These are phyloP conservation scores for Teleogryllus oceanicus DNA, from an alignment of 2,888 invertebrate genomes.

Conservation along the genomic window DNA sequence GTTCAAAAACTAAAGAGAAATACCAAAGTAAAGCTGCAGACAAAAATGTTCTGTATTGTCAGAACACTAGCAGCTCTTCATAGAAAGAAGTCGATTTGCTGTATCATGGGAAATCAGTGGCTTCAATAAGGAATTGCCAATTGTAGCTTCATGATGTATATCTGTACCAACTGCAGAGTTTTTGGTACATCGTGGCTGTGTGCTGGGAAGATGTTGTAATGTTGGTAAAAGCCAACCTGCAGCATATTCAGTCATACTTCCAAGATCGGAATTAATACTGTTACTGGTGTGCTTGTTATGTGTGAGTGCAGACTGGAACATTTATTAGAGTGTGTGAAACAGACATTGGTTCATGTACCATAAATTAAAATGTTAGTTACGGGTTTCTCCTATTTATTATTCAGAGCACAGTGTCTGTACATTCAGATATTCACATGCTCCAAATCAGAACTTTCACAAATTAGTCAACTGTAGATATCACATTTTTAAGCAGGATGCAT, in stretches of 20 bases:
- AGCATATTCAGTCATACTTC: background rate
- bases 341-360: slow-evolving; percentile 7
- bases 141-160: slow-evolving; percentile 10
- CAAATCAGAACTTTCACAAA: background rate
- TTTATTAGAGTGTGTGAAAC: slow-evolving; percentile 19
- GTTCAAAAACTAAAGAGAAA: background rate
- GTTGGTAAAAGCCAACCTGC: background rate
- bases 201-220: no score
- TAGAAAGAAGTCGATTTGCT: background rate
- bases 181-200: no score
- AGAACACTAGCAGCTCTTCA: background rate
- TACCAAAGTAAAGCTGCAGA: background rate
- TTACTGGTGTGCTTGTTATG: background rate
- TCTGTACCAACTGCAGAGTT: background rate
- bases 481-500: slow-evolving; percentile 2
- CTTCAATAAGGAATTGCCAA: slow-evolving; percentile 18
- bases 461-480: background rate
- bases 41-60: background rate
- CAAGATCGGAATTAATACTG: background rate
- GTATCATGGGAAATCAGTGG: background rate
- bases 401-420: background rate
- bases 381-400: slow-evolving; percentile 31
- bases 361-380: slow-evolving; percentile 24
- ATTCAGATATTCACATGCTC: background rate
- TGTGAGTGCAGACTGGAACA: background rate